Conservation (phyloP, 2,797 vertebrate species). For the Cryptoprocta ferox region DNA sequence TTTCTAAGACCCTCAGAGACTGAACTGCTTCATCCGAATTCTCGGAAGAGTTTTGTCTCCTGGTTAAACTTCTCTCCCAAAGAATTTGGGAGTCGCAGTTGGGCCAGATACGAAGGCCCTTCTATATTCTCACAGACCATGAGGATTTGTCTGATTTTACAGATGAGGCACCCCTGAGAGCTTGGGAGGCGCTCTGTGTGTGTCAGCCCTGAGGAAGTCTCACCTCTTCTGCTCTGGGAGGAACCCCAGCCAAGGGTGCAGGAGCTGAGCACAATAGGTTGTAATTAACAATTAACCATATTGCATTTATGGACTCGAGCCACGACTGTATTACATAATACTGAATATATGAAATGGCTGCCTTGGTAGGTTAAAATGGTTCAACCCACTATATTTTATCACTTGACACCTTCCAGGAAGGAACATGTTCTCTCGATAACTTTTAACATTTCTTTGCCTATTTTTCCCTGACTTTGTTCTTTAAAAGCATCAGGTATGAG, state of each 20-base stretch:
- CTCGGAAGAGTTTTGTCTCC: background rate
- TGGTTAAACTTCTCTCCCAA: background rate
- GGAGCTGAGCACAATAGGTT: background rate
- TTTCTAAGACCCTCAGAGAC: background rate
- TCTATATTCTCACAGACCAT: rapidly evolving
- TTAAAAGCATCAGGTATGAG: background rate
- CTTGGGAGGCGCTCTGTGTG: background rate
- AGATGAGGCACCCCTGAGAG: background rate
- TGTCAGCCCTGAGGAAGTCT: background rate
- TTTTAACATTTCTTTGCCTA: slow-evolving; percentile 2
- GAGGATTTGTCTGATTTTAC: background rate
- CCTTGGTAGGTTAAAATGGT: background rate
- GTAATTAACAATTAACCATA: background rate
- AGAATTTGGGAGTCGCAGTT: background rate
- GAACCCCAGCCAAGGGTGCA: background rate
- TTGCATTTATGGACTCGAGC: background rate
- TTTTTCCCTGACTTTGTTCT: background rate
- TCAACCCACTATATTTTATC: background rate
- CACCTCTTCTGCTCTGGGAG: background rate
- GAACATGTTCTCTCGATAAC: background rate
- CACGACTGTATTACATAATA: background rate
- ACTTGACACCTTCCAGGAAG: background rate
- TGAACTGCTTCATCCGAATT: background rate
- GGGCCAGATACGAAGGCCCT: rapidly evolving
- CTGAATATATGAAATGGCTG: background rate